Evolutionary conservation across 2,113 vertebrate species (phyloP).

Genomic region (Phalacrocorax brasilianus): DNA sequence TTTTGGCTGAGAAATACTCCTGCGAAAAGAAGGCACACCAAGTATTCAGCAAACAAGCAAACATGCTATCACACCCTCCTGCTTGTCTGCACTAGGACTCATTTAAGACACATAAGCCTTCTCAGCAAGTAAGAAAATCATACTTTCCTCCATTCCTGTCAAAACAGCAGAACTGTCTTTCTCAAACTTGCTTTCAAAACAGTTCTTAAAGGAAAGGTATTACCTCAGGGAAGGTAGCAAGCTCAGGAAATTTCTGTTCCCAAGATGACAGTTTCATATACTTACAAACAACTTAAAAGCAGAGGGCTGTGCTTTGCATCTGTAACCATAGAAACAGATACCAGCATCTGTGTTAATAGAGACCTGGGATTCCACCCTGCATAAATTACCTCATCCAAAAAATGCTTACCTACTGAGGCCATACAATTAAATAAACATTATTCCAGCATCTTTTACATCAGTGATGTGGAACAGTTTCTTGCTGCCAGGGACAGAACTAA

Average conservation of each 20-base stretch:
- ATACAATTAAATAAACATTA: neutral
- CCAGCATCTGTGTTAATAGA: neutral
- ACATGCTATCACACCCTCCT: neutral
- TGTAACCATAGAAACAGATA: constrained; percentile 39
- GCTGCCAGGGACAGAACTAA: neutral
- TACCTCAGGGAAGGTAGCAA: neutral
- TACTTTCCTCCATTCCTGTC: neutral
- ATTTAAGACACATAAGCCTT: neutral
- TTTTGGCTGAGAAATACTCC: neutral
- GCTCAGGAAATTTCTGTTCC: constrained; percentile 5
- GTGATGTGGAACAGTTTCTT: neutral
- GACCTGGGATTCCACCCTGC: constrained; percentile 6
- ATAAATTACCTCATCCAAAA: neutral
- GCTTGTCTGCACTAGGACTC: neutral
- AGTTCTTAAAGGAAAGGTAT: neutral
- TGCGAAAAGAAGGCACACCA: neutral
- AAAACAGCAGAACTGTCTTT: neutral
- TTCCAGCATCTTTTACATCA: neutral
- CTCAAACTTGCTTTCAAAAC: neutral
- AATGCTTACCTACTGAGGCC: neutral
- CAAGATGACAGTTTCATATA: neutral
- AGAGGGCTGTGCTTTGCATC: neutral
- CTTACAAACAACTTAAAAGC: constrained; percentile 29
- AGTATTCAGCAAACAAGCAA: neutral
- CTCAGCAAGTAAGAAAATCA: neutral